phyloP scores from a whole-genome alignment of 2,888 invertebrate species.

The Exocentrus adspersus region DNA sequence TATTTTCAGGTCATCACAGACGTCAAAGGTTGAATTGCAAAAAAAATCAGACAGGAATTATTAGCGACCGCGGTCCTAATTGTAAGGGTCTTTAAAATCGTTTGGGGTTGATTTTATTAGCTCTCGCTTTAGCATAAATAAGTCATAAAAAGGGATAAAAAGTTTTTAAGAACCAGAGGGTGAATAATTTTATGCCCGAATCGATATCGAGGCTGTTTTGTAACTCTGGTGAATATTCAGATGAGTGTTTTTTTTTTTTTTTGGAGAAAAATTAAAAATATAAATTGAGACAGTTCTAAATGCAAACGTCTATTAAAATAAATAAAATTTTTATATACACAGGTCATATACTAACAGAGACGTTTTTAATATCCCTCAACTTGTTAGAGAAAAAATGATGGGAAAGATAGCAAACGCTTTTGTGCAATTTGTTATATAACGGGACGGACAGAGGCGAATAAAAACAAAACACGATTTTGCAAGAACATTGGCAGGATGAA shows the following conservation, averaged over 20 bases:
- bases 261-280: no score
- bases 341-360: no score
- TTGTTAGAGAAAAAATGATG: background rate
- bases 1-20: no score
- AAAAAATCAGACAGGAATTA: no score
- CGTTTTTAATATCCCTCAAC: no score
- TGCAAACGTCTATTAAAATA: no score
- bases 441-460: slow-evolving; percentile 13
- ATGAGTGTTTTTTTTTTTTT: background rate
- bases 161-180: background rate
- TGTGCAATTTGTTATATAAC: slow-evolving; percentile 11
- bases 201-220: background rate
- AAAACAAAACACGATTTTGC: slow-evolving; percentile 19
- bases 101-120: background rate
- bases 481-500: slow-evolving; percentile 20
- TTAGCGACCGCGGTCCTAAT: background rate
- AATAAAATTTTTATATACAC: no score
- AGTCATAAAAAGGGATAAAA: background rate
- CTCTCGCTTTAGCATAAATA: background rate
- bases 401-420: background rate
- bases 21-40: no score
- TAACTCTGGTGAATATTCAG: background rate
- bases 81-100: background rate
- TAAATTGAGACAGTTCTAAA: no score
- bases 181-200: background rate